Evolutionary conservation across 2,113 vertebrate genomes (phyloP), one percentile per base, ranked within the genome.

Genomic region (Corythaeola cristata): DNA sequence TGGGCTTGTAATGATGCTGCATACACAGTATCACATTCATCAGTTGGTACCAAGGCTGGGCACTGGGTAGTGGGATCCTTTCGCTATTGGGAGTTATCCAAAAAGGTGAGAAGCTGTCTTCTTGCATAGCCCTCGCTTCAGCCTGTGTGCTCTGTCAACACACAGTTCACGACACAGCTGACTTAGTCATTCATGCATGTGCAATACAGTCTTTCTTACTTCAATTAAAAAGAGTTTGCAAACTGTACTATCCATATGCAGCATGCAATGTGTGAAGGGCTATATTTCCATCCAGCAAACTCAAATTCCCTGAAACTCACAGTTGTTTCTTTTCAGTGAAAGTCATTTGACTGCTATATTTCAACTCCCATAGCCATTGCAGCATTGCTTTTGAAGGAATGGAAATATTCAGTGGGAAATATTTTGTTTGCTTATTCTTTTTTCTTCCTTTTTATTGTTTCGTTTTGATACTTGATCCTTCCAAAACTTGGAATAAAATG

Each of bases 321-420:
- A 91, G 89, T 85, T 94, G 63, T 89, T 94, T 89, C 62, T 89
- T 69, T 89, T 89, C 56, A 58, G 71, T 73, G 85, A 33, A 95
- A 95, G 94, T 87, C 89, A 94, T 97, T 92, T 77, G 95, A 96
- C 91, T 94, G 97, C 91, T 95, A 0, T 84, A 80, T 97, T 91
- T 91, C 35, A 0, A 87, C 74, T 95, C 58, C 93, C 92, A 95
- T 93, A 85, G 95, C 92, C 94, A 89, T 96, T 53, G 77, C 90
- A 92, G 77, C 95, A 92, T 89, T 58, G 96, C 94, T 97, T 97
- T 85, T 93, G 90, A 95, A 96, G 86, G 97, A 92, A 95, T 90
- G 92, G 73, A 95, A 95, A 85, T 93, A 92, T 16, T 96, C 92
- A 87, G 69, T 93, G 94, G 77, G 96, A 95, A 92, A 53, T 77